phyloP scores from a whole-genome alignment of 1,140 invertebrate species.

The Drosophila carrolli region DNA sequence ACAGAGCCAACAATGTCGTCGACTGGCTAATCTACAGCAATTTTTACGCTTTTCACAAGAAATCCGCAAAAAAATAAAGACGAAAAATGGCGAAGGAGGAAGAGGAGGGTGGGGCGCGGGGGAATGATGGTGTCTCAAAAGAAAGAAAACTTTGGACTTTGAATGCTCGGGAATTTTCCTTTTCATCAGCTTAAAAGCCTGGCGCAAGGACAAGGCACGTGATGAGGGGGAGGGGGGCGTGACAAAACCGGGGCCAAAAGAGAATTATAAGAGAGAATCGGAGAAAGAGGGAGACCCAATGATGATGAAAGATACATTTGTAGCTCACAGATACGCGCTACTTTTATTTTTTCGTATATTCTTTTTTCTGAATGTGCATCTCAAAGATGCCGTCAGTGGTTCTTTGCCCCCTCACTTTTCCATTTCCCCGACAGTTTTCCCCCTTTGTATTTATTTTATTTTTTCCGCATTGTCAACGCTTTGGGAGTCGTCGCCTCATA shows the following conservation, averaged over 20 bases:
- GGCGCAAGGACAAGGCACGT: constrained; percentile 1
- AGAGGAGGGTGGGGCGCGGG: too few species aligned
- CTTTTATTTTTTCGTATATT: constrained; percentile 20
- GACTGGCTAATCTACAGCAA: constrained; percentile 55
- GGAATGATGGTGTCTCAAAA: constrained; percentile 10
- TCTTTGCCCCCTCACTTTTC: constrained; percentile 8
- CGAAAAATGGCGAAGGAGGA: constrained; percentile 3
- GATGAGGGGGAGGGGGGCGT: neutral
- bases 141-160: constrained; percentile 40
- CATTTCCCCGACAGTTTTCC: constrained; percentile 5
- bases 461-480: constrained; percentile 65
- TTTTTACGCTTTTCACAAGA: constrained; percentile 64
- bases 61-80: constrained; percentile 24
- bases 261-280: constrained; percentile 43
- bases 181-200: constrained; percentile 74
- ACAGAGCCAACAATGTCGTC: constrained; percentile 44
- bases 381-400: constrained; percentile 33
- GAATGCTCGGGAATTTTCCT: constrained; percentile 57
- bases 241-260: constrained; percentile 32
- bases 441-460: constrained; percentile 24
- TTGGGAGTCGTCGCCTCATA: constrained; percentile 66
- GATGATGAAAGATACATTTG: constrained; percentile 64
- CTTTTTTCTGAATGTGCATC: constrained; percentile 26
- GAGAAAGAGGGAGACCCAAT: constrained; percentile 13
- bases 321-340: constrained; percentile 50